A percentile compares a stretch with the other conserved stretches of the same genome.
phyloP scores from a whole-genome alignment of 2,113 vertebrate genomes.

The Salminus brasiliensis region DNA sequence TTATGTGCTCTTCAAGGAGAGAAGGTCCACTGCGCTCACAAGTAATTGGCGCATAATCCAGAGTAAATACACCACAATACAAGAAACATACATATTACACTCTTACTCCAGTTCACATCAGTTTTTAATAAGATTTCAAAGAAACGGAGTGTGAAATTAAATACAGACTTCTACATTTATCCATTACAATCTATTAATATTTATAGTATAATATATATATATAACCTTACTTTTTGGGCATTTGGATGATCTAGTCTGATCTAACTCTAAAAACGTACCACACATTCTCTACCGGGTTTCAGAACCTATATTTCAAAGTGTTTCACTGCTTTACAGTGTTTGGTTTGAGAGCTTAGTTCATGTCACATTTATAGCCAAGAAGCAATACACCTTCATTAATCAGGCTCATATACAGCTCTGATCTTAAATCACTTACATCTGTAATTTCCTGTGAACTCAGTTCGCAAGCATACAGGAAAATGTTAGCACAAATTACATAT shows the following conservation, averaged over 20 bases:
- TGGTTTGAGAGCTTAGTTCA: not conserved
- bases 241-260: not conserved
- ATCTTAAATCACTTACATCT: not conserved
- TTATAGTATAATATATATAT: not conserved
- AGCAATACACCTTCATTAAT: not conserved
- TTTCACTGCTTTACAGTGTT: not conserved
- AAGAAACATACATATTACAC: not conserved
- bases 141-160: not conserved
- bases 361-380: not conserved
- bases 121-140: not conserved
- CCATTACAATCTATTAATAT: not conserved
- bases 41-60: not conserved
- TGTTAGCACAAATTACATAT: not conserved
- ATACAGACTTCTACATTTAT: not conserved
- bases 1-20: constrained; percentile 17
- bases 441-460: not conserved
- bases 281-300: not conserved
- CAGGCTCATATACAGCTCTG: not conserved
- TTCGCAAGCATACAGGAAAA: not conserved
- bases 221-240: not conserved
- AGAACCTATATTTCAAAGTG: too few relatives aligned
- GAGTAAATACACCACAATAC: not conserved
- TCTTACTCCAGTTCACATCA: not conserved
- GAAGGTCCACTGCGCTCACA: not conserved
- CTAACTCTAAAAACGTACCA: not conserved